Base-by-base conservation (phyloP, 2,797 vertebrate species). In the Enteromius argenteus region DNA sequence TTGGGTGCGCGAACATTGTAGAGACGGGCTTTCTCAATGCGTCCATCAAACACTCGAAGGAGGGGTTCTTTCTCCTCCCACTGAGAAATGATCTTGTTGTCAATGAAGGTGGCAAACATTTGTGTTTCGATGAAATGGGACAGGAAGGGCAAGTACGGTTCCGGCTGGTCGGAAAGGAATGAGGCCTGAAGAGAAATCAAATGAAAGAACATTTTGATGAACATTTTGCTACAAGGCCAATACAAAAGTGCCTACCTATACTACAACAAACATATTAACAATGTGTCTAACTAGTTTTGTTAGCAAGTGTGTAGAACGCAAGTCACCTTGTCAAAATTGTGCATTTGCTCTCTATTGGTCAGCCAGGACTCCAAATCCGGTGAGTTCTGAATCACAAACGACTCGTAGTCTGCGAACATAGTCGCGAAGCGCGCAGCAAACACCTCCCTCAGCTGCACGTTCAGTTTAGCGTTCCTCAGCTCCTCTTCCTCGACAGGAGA, bases 41-140 rank as follows among this genome's bases (percentile, higher is more conserved):
- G 95, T 15, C 93, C 96, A 90, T 99, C 98, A 85, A 99, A 99
- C 87, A 99, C 96, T 42, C 96, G 94, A 82, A 99, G 96, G 67
- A 97, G 91, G 3, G 97, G 96, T 32, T 99, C 98, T 86, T 96
- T 96, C 64, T 98, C 97, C 42, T 97, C 97, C 98, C 98, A 99
- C 76, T 97, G 97, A 44, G 98, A 97, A 90, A 99, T 96, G 87
- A 98, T 98, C 92, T 99, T 99, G 91, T 97, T 97, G 89, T 99
- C 98, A 86, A 99, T 96, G 87, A 99, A 99, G 11, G 96, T 97
- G 80, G 97, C 98, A 92, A 99, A 99, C 97, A 99, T 99, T 94
- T 98, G 97, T 10, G 98, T 99, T 94, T 99, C 98, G 66, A 99
- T 96, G 93, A 99, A 99, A 88, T 96, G 97, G 11, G 98, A 99